Conservation (phyloP, 2,797 vertebrate genomes). For the Pygocentrus nattereri region DNA sequence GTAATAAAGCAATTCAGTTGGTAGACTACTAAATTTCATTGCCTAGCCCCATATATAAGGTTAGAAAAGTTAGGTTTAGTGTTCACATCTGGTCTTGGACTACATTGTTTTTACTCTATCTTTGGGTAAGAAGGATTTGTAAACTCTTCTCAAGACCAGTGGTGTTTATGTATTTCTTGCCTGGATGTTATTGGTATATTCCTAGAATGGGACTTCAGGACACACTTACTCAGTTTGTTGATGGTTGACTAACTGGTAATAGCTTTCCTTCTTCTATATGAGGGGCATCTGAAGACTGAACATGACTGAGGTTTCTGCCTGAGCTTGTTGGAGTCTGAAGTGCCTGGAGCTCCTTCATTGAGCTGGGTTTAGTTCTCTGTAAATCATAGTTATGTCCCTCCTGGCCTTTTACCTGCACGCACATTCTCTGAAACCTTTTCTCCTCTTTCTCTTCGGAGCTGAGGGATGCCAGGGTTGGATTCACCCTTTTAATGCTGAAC, state of each 20-base stretch:
- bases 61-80: no score
- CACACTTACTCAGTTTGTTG: not conserved
- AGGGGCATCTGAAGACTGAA: conserved; percentile 19
- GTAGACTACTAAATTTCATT: no score
- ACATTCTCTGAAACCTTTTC: conserved; percentile 14
- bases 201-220: not conserved
- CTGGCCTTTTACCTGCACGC: conserved; percentile 29
- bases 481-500: not conserved
- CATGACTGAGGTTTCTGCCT: conserved; percentile 35
- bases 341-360: conserved; percentile 35
- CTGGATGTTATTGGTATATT: not conserved
- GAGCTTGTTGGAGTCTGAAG: conserved; percentile 43
- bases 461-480: not conserved
- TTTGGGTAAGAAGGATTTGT: no score
- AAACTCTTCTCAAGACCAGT: no score
- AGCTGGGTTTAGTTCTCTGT: conserved; percentile 39
- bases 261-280: conserved; percentile 8
- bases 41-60: no score
- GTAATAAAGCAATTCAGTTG: no score
- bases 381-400: conserved; percentile 41
- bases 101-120: no score
- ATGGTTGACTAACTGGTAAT: not conserved
- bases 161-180: no score
- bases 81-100: no score
- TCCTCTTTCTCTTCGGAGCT: conserved; percentile 16